Evolutionary conservation across 2,797 vertebrate genomes (phyloP), one percentile per base, ranked within the genome.

Genomic region (Craterocephalus amniculus): DNA sequence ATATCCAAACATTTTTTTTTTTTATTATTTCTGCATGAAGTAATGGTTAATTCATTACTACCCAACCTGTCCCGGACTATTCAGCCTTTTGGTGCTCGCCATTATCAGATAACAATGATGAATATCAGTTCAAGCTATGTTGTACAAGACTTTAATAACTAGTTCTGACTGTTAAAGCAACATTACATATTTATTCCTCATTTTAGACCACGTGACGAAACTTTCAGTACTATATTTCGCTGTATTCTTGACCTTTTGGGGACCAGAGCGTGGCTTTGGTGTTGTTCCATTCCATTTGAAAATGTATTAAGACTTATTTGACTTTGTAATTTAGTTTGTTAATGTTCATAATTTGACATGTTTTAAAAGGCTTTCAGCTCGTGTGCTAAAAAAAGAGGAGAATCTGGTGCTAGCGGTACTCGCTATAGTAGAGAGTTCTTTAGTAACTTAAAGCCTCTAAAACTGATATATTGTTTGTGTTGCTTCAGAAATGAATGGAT

Each of bases 391-490:
- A 70, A 38, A 75, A n/a, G 63, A 52, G 35, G 56, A 76, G 43
- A 79, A 70, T 62, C 76, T 87, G 86, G 86, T 89, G 87, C 83
- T 90, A 83, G 74, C 48, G 79, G 48, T 67, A 51, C 48, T 36
- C 5, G 40, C 61, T 22, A 9, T 48, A 11, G 4, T 27, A 1
- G 27, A 27, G 8, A 7, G 45, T 48, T 48, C 9, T 35, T 35
- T 14, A 18, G 14, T 43, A 5, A 43, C 38, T 43, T 43, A 6
- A 43, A 20, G 4, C 38, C 16, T 18, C 38, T 18, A 18, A 18
- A 43, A 43, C 16, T 38, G 36, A 38, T 13, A 43, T 43, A 7
- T 43, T 43, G 6, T 43, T 20, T 18, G 16, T 5, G 18, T 43
- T 2, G 4, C 16, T 14, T 10, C 36, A 16, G 13, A 51, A 51